phyloP scores from a whole-genome alignment of 2,113 vertebrate genomes.

The Ciconia boyciana region DNA sequence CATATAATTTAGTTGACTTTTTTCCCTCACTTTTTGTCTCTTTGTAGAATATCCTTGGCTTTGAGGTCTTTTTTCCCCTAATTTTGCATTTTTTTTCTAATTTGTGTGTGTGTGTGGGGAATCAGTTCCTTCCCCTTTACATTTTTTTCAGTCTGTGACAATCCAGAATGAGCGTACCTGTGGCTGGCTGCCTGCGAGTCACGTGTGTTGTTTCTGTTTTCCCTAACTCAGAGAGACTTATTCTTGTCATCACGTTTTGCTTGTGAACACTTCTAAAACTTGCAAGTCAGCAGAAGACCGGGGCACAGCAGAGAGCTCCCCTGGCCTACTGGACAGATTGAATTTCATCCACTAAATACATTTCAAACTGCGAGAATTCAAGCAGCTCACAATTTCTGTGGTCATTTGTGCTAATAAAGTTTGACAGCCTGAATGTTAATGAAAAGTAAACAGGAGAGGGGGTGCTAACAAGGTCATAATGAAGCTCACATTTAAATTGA shows the following conservation, averaged over 20 bases:
- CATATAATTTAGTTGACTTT: not conserved
- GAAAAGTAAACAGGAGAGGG: conserved; percentile 54
- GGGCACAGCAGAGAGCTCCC: not conserved
- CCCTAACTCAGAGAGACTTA: not conserved
- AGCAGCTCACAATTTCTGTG: conserved; percentile 22
- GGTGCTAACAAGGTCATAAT: conserved; percentile 62
- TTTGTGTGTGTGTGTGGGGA: too few relatives aligned
- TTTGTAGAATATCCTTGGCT: not conserved
- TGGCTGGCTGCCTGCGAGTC: not conserved
- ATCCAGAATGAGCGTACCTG: not conserved
- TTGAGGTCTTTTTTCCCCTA: not conserved
- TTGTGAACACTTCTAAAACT: not conserved
- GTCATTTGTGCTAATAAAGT: conserved; percentile 56
- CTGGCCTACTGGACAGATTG: conserved; percentile 15
- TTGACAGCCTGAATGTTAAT: conserved; percentile 58
- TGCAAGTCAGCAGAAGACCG: conserved; percentile 36
- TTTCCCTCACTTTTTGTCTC: not conserved
- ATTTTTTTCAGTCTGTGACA: not conserved
- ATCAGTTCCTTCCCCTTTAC: not conserved
- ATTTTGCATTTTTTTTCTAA: not conserved
- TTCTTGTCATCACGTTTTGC: conserved; percentile 2
- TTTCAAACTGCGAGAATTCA: conserved; percentile 23
- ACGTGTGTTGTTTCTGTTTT: not conserved
- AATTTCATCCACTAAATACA: conserved; percentile 38
- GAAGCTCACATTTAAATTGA: conserved; percentile 59